These are phyloP conservation scores for Nysson spinosus DNA, from an alignment of 2,888 invertebrate species.

Conservation along the genomic window DNA sequence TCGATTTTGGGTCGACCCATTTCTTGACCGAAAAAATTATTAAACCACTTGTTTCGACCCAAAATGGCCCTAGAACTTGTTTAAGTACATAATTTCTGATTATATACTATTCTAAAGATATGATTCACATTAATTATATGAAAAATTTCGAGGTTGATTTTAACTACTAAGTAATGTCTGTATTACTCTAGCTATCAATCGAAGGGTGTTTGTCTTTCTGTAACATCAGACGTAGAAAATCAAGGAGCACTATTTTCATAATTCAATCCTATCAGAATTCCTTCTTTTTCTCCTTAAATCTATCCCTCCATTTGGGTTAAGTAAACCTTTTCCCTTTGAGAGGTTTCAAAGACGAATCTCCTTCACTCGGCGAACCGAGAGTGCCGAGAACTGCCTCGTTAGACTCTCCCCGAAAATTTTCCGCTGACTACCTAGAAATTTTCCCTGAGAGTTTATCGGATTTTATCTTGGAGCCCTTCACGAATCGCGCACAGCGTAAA, in stretches of 20 bases:
- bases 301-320: conserved; percentile 2
- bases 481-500: not conserved
- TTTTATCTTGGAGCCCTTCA: conserved; percentile 5
- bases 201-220: no score
- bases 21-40: no score
- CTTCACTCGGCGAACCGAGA: not conserved
- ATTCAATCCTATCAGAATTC: not conserved
- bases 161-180: no score
- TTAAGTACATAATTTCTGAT: no score
- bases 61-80: no score
- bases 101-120: no score
- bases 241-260: not conserved
- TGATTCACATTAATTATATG: no score
- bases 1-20: no score
- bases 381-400: not conserved
- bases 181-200: no score
- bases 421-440: not conserved
- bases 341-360: not conserved
- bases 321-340: conserved; percentile 1
- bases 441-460: not conserved
- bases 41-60: no score
- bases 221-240: no score
- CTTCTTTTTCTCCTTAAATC: not conserved
- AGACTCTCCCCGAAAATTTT: not conserved
- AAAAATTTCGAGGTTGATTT: no score